Conservation (phyloP, 2,113 vertebrate species). For the Candoia aspera region DNA sequence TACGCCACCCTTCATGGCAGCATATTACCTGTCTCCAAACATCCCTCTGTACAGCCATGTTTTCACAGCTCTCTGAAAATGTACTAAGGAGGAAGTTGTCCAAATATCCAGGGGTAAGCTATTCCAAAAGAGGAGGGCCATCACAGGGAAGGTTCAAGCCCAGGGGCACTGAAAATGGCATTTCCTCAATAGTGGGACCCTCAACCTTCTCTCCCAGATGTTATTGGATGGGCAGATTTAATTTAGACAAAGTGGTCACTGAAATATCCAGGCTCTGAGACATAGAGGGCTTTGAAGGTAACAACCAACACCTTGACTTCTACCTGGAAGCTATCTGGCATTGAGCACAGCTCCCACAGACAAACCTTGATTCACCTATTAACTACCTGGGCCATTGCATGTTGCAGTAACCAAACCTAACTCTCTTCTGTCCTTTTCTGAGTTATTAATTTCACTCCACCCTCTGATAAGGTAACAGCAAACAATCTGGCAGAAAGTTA, state of each 20-base stretch:
- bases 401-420: not conserved
- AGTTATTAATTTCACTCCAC: constrained; percentile 30
- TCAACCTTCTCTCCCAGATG: not conserved
- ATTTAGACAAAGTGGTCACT: not conserved
- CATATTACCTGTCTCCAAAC: not conserved
- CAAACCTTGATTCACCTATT: not conserved
- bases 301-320: not conserved
- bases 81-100: not conserved
- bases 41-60: not conserved
- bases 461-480: constrained; percentile 24
- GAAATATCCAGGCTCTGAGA: not conserved
- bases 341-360: not conserved
- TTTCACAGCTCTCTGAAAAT: not conserved
- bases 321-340: not conserved
- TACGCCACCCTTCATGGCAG: not conserved
- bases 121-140: not conserved
- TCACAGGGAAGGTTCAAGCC: not conserved
- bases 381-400: not conserved
- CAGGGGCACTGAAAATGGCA: not conserved
- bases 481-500: constrained; percentile 39
- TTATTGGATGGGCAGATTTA: not conserved
- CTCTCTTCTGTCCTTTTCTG: constrained; percentile 2
- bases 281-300: not conserved
- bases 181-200: not conserved
- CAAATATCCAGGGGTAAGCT: not conserved